Evolutionary conservation across 1,140 invertebrate genomes (phyloP).

Genomic region (Heliconius hermathena): DNA sequence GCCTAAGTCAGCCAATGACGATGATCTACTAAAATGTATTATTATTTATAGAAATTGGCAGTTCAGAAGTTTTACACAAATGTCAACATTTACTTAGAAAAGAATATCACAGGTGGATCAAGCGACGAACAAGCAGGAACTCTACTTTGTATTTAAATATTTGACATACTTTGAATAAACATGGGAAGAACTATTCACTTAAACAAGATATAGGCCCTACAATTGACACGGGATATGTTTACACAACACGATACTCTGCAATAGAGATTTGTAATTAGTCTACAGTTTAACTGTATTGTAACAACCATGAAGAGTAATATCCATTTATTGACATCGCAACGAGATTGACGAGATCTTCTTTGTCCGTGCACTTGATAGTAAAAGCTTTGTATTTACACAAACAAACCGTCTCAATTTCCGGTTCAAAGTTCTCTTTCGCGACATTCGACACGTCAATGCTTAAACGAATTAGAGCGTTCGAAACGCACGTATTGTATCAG

Average conservation of each 20-base stretch:
- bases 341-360: slow-evolving; percentile 67
- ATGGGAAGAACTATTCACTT: slow-evolving; percentile 42
- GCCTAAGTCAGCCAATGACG: slow-evolving; percentile 45
- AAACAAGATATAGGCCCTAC: slow-evolving; percentile 51
- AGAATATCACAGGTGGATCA: slow-evolving; percentile 77
- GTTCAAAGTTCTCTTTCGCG: slow-evolving; percentile 71
- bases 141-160: slow-evolving; percentile 63
- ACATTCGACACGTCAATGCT: slow-evolving; percentile 72
- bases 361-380: slow-evolving; percentile 80
- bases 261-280: slow-evolving; percentile 46
- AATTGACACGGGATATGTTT: slow-evolving; percentile 76
- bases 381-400: slow-evolving; percentile 81
- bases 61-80: slow-evolving; percentile 58
- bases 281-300: slow-evolving; percentile 50
- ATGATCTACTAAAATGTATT: slow-evolving; percentile 56
- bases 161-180: slow-evolving; percentile 46
- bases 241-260: slow-evolving; percentile 49
- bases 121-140: slow-evolving; percentile 76
- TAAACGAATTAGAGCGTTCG: slow-evolving; percentile 45
- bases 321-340: slow-evolving; percentile 55
- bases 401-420: slow-evolving; percentile 78
- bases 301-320: slow-evolving; percentile 57
- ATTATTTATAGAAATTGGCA: slow-evolving; percentile 57
- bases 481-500: slow-evolving; percentile 51
- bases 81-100: slow-evolving; percentile 59